Evolutionary conservation across 2,888 invertebrate genomes (phyloP).

Genomic region (Brachylomia viminalis): DNA sequence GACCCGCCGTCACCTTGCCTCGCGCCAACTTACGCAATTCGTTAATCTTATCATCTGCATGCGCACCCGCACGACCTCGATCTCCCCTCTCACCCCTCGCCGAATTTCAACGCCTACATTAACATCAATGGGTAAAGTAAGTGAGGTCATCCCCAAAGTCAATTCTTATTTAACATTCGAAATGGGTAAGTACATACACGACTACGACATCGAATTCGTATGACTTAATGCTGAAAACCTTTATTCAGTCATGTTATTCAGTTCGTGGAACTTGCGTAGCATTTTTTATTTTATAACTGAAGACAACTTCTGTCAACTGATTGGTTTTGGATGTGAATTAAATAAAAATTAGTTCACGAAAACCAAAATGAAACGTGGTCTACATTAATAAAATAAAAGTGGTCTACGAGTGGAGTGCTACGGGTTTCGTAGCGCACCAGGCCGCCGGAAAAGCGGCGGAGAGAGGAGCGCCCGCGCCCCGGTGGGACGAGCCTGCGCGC

Average conservation of each 20-base stretch:
- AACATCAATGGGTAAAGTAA: slow-evolving; percentile 68
- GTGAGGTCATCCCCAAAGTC: slow-evolving; percentile 75
- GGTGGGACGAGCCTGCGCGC: slow-evolving; percentile 85
- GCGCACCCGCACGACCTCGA: slow-evolving; percentile 85
- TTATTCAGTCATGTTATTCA: slow-evolving; percentile 3
- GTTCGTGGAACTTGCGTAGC: slow-evolving; percentile 2
- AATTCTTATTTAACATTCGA: slow-evolving; percentile 70
- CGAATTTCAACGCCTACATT: slow-evolving; percentile 80
- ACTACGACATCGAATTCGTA: slow-evolving; percentile 48
- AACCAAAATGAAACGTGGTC: slow-evolving; percentile 28
- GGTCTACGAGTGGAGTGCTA: slow-evolving; percentile 83
- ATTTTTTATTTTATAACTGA: neutral
- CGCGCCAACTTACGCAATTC: slow-evolving; percentile 88
- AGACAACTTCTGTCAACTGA: neutral
- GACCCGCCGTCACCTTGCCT: slow-evolving; percentile 89
- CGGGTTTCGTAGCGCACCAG: slow-evolving; percentile 67
- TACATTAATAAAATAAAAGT: slow-evolving; percentile 59
- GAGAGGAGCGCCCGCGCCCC: slow-evolving; percentile 82
- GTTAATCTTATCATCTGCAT: slow-evolving; percentile 90
- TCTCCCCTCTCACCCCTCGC: slow-evolving; percentile 82
- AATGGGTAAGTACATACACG: slow-evolving; percentile 59
- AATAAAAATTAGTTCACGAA: slow-evolving; percentile 26
- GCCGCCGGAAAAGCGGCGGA: slow-evolving; percentile 80
- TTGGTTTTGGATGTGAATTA: neutral
- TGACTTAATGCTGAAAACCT: slow-evolving; percentile 1